Percentiles rank a stretch among this genome's conserved stretches.
Evolutionary conservation across 2,113 vertebrate species (phyloP).

Genomic region (Pristiophorus japonicus): DNA sequence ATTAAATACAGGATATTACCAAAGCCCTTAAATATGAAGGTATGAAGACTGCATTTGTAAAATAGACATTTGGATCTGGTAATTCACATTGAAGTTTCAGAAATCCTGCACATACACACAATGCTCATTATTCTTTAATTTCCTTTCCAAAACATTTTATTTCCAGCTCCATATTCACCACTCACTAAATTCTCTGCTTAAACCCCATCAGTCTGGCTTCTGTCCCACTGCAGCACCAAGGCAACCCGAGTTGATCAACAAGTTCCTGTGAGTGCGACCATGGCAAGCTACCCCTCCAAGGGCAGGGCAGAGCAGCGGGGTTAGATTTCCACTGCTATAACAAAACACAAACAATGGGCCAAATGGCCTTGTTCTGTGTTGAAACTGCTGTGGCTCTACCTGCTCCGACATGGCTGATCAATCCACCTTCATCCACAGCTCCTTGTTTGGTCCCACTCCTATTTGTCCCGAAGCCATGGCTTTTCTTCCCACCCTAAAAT

Average conservation of each 20-base stretch:
- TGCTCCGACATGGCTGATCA: not conserved
- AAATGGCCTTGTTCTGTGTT: not conserved
- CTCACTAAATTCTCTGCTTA: not conserved
- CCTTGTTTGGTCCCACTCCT: not conserved
- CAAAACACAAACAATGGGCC: not conserved
- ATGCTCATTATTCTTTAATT: not conserved
- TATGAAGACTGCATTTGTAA: not conserved
- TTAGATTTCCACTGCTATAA: not conserved
- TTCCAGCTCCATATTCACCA: not conserved
- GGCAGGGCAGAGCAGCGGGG: not conserved
- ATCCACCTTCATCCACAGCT: not conserved
- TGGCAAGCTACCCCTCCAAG: not conserved
- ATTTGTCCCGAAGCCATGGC: not conserved
- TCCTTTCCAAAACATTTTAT: not conserved
- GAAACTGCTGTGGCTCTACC: not conserved
- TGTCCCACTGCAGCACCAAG: not conserved
- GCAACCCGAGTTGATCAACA: not conserved
- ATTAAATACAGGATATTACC: constrained; percentile 6
- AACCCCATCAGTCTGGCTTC: not conserved
- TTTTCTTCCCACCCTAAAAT: not conserved
- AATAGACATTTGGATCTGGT: not conserved
- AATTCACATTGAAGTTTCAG: not conserved
- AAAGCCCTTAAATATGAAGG: not conserved
- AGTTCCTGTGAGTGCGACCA: not conserved
- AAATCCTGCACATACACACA: not conserved